Base-by-base conservation (phyloP, 2,888 invertebrate species). In the Metopia argyrocephala region DNA sequence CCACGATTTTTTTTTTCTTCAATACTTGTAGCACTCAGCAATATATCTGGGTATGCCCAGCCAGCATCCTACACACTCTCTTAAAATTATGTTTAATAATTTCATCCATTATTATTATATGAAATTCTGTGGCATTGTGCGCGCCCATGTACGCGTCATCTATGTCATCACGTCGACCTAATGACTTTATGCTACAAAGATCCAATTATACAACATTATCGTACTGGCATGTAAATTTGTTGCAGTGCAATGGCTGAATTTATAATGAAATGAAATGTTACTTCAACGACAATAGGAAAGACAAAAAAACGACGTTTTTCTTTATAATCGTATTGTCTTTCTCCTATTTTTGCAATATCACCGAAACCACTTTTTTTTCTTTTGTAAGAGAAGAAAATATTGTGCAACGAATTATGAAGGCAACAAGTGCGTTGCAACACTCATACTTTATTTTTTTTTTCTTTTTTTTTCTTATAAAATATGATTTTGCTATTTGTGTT, bases 141-240 rank as follows among this genome's bases (percentile, higher is more conserved):
- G 61, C 78, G 78, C 78, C 78, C 71, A 78, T 78, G 73, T 54
- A 61, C 78, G 2, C 3, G 15, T 38, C 38, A 71, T 73, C 78
- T 78, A 21, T 73, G 78, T 78, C 71, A 68, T 78, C 78, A 78
- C 71, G 71, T 78, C 78, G 78, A 78, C 78, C 78, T 78, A 78
- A 78, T 78, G 78, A 78, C 78, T 78, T 78, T 73, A 78, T 78
- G 71, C 71, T 78, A 66, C 78, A 73, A 78, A 78, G 66, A 78
- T 78, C 71, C 78, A 78, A 78, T 78, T 78, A 78, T 78, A 73
- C 66, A 61, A 66, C 66, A 73, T 78, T 78, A 78, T 73, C 66
- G 71, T 61, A 31, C 71, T 78, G 78, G 78, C 71, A 73, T 78
- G 78, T 73, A 78, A 78, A 78, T 78, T 78, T 78, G 54, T 71